Conservation (phyloP, 2,797 vertebrate genomes). For the Xenops minutus region DNA sequence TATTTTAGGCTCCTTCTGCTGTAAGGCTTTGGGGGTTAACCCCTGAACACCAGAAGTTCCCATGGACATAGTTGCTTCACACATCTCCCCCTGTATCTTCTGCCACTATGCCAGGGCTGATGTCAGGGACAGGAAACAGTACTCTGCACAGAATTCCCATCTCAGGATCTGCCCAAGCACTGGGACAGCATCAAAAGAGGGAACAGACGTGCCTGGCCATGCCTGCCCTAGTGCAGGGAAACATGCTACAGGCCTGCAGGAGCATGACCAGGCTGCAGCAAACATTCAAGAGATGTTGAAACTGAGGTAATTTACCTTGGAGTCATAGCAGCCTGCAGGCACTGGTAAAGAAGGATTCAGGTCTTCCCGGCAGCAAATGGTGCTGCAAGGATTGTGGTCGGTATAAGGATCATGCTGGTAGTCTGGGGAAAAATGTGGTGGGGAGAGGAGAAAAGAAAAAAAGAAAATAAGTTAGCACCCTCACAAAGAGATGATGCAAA, state of each 20-base stretch:
- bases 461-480: not conserved
- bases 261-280: not conserved
- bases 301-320: constrained; percentile 79
- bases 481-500: not conserved
- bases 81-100: not conserved
- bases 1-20: not conserved
- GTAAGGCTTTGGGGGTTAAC: not conserved
- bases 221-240: not conserved
- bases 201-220: not conserved
- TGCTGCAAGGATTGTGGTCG: constrained; percentile 85
- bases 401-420: constrained; percentile 85
- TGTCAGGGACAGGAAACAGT: not conserved
- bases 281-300: not conserved
- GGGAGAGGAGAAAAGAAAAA: not conserved
- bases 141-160: not conserved
- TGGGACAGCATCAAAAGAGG: not conserved
- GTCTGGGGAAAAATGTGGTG: constrained; percentile 69
- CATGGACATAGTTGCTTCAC: not conserved
- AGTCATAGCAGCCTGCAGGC: constrained; percentile 88
- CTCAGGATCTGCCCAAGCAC: not conserved
- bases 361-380: constrained; percentile 90
- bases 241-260: not conserved
- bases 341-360: constrained; percentile 75
- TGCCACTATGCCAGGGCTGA: not conserved
- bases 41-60: not conserved